A percentile compares a stretch with the other conserved stretches of the same genome.
Conservation (phyloP, 2,888 invertebrate species). For the Lasioglossum zephyrum region DNA sequence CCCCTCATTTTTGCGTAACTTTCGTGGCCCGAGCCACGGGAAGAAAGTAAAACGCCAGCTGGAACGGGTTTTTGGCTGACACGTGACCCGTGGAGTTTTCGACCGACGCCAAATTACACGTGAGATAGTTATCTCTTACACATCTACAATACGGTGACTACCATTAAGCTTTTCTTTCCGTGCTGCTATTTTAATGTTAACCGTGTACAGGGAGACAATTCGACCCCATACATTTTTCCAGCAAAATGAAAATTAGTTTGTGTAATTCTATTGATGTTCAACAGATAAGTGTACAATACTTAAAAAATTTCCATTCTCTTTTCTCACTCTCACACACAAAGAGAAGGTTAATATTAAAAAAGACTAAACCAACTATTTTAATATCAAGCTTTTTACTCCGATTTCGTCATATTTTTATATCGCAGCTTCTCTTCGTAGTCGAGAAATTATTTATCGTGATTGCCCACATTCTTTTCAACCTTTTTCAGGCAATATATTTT, state of each 20-base stretch:
- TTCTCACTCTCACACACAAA: too few relatives aligned
- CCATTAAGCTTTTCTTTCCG: too few relatives aligned
- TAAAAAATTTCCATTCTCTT: too few relatives aligned
- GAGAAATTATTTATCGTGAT: background rate
- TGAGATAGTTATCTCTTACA: background rate
- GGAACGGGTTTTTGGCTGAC: background rate
- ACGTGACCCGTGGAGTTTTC: slow-evolving; percentile 2
- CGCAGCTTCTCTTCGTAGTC: background rate
- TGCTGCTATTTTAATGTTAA: too few relatives aligned
- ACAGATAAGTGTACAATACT: too few relatives aligned
- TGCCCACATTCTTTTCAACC: background rate
- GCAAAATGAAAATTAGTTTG: too few relatives aligned
- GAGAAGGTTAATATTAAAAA: too few relatives aligned
- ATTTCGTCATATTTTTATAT: background rate
- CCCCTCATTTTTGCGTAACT: slow-evolving; percentile 39
- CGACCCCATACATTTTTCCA: too few relatives aligned
- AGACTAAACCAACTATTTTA: too few relatives aligned
- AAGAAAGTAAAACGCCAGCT: slow-evolving; percentile 35
- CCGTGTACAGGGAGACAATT: too few relatives aligned
- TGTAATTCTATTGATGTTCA: too few relatives aligned
- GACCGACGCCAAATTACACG: background rate
- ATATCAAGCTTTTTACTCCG: background rate
- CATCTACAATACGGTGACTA: background rate
- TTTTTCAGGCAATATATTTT: background rate
- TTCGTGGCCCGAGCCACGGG: slow-evolving; percentile 11